These are phyloP conservation scores for Arbacia lixula DNA, from an alignment of 53 echinoderm and acorn worm genomes.

Conservation along the genomic window DNA sequence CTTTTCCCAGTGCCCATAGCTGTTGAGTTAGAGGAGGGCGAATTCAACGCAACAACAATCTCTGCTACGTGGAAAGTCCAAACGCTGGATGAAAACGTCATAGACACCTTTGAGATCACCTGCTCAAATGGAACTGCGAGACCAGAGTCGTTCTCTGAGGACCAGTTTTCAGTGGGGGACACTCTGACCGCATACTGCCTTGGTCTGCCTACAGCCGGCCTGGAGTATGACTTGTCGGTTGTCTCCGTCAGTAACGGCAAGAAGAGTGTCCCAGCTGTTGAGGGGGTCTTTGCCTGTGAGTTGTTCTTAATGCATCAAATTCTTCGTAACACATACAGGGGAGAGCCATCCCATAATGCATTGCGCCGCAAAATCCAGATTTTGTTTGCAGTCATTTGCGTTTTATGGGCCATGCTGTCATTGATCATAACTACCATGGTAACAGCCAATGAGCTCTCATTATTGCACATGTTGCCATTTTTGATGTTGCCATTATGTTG, in stretches of 20 bases:
- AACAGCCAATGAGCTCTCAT: too few relatives aligned
- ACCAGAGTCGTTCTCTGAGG: constrained; percentile 14
- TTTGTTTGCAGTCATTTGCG: too few relatives aligned
- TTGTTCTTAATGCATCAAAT: too few relatives aligned
- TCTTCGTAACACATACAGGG: too few relatives aligned
- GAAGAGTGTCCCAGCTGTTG: neutral
- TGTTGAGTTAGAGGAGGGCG: constrained; percentile 19
- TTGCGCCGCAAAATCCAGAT: too few relatives aligned
- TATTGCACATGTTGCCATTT: too few relatives aligned
- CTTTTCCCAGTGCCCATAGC: constrained; percentile 59
- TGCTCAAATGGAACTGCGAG: constrained; percentile 61
- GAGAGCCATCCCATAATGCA: too few relatives aligned
- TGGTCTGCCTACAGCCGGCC: constrained; percentile 52
- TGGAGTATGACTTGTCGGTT: constrained; percentile 54
- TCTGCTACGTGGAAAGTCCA: constrained; percentile 69
- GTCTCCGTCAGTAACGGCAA: constrained; percentile 59
- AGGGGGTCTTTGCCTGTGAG: constrained; percentile 62
- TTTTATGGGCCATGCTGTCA: too few relatives aligned
- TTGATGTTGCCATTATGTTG: too few relatives aligned
- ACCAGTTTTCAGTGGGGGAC: neutral
- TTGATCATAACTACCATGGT: too few relatives aligned
- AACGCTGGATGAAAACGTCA: constrained; percentile 34
- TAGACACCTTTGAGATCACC: constrained; percentile 56
- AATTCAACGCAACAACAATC: constrained; percentile 49
- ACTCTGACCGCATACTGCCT: constrained; percentile 63